Percentiles rank a stretch among this genome's conserved stretches.
phyloP scores from a whole-genome alignment of 1,140 invertebrate genomes.

The Tetraneura akinire region DNA sequence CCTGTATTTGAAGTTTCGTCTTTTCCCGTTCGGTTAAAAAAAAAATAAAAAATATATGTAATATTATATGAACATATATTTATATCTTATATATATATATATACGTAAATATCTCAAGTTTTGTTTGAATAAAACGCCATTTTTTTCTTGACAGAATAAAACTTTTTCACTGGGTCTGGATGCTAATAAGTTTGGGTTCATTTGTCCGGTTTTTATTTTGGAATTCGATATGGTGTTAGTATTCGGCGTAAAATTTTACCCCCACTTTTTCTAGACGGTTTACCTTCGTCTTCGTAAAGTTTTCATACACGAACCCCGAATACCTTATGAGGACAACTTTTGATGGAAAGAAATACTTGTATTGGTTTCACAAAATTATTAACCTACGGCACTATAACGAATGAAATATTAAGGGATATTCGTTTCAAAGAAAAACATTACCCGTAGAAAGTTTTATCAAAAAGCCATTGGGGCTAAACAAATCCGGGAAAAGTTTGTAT shows the following conservation, averaged over 20 bases:
- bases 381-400: slow-evolving; percentile 36
- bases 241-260: slow-evolving; percentile 33
- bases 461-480: slow-evolving; percentile 45
- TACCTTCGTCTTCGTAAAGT: slow-evolving; percentile 47
- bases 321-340: slow-evolving; percentile 50
- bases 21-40: slow-evolving; percentile 10
- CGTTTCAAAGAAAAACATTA: slow-evolving; percentile 48
- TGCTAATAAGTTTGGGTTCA: slow-evolving; percentile 50
- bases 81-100: slow-evolving; percentile 6
- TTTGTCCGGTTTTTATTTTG: slow-evolving; percentile 43
- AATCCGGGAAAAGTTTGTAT: slow-evolving; percentile 48
- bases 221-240: slow-evolving; percentile 48
- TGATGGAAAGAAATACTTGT: slow-evolving; percentile 46
- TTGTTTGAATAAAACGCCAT: slow-evolving; percentile 35
- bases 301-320: slow-evolving; percentile 40
- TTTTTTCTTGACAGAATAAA: slow-evolving; percentile 33
- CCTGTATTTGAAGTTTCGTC: slow-evolving; percentile 41
- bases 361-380: slow-evolving; percentile 49
- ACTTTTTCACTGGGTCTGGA: slow-evolving; percentile 31
- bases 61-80: too few relatives aligned
- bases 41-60: too few relatives aligned
- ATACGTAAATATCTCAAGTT: slow-evolving; percentile 33
- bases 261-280: slow-evolving; percentile 45
- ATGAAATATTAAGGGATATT: slow-evolving; percentile 51
- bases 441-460: slow-evolving; percentile 44